Conservation (phyloP, 1,140 invertebrate species). For the Eupristina koningsbergeri region DNA sequence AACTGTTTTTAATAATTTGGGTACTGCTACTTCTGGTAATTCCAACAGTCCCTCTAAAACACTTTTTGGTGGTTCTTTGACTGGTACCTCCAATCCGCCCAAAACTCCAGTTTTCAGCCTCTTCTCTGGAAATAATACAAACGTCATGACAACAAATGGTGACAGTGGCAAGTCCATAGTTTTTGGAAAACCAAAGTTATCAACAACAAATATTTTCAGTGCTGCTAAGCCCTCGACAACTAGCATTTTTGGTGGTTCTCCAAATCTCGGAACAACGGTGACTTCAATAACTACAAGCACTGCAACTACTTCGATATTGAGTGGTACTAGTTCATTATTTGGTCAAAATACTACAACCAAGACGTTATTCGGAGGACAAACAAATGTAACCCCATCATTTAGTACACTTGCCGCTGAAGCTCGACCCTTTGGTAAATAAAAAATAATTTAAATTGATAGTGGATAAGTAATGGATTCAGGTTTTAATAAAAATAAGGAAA, state of each 20-base stretch:
- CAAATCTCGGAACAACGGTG: not conserved
- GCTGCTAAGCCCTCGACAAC: conserved; percentile 16
- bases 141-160: no score
- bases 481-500: no score
- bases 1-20: conserved; percentile 19
- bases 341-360: conserved; percentile 7
- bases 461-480: no score
- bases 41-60: not conserved
- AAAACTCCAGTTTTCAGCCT: not conserved
- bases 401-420: not conserved
- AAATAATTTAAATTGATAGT: no score
- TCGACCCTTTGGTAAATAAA: not conserved
- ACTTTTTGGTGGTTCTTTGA: not conserved
- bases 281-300: not conserved
- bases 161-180: not conserved
- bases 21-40: not conserved
- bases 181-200: not conserved
- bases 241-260: conserved; percentile 44
- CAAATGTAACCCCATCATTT: not conserved
- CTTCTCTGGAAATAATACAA: not conserved
- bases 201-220: conserved; percentile 26
- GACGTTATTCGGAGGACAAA: conserved; percentile 22
- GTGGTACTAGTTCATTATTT: not conserved
- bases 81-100: not conserved
- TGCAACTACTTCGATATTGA: not conserved